Conservation (phyloP, 2,113 vertebrate genomes). For the Chaetodon auriga region DNA sequence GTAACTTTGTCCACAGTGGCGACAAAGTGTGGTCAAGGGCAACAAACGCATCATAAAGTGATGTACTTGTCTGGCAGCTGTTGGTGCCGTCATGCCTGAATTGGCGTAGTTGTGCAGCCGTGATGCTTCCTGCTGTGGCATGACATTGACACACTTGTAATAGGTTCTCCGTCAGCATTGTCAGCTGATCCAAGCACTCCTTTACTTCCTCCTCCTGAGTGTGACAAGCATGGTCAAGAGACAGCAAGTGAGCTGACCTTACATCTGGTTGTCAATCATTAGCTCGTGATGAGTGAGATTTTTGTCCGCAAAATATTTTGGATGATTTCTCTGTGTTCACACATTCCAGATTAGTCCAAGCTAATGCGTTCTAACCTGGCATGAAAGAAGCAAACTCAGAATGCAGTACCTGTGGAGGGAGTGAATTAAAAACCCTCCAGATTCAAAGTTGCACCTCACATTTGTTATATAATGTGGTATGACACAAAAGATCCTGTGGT, state of each 20-base stretch:
- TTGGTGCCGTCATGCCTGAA: neutral
- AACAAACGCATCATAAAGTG: constrained; percentile 21
- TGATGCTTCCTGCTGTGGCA: constrained; percentile 26
- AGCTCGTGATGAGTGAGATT: neutral
- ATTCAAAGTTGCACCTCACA: neutral
- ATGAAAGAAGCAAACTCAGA: neutral
- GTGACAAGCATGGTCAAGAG: neutral
- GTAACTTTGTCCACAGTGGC: neutral
- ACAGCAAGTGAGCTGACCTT: neutral
- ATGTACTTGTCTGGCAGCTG: constrained; percentile 24
- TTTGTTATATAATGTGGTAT: neutral
- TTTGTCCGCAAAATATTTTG: neutral
- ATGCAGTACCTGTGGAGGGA: neutral
- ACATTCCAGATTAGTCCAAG: neutral
- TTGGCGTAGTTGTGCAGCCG: neutral
- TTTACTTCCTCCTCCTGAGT: neutral
- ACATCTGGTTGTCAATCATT: neutral
- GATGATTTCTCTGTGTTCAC: neutral
- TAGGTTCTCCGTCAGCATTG: constrained; percentile 12
- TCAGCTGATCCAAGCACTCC: constrained; percentile 26
- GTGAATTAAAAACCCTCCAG: neutral
- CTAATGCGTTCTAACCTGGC: too few relatives aligned
- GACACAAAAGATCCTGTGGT: neutral
- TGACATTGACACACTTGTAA: constrained; percentile 9
- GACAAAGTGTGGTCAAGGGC: constrained; percentile 18